phyloP scores from a whole-genome alignment of 2,113 vertebrate species.

The Paraplagusia blochii region DNA sequence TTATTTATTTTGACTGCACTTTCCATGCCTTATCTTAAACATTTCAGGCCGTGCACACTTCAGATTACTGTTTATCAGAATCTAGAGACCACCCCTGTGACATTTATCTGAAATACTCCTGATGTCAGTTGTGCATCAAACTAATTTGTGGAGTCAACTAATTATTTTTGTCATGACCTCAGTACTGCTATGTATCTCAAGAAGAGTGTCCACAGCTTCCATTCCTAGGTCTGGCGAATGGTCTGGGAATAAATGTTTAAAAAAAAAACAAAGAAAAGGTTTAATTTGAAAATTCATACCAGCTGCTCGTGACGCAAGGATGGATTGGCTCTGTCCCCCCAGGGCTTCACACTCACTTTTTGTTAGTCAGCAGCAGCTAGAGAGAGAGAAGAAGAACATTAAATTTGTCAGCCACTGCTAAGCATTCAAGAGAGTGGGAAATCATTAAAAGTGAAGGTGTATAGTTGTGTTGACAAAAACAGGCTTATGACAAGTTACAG shows the following conservation, averaged over 20 bases:
- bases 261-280: constrained; percentile 48
- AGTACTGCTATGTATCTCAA: constrained; percentile 25
- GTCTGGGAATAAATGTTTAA: constrained; percentile 61
- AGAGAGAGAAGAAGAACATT: constrained; percentile 1
- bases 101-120: constrained; percentile 24
- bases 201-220: constrained; percentile 55
- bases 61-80: constrained; percentile 25
- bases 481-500: constrained; percentile 44
- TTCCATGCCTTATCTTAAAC: too few species aligned
- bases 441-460: constrained; percentile 4
- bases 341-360: constrained; percentile 47
- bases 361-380: constrained; percentile 43
- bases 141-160: constrained; percentile 45
- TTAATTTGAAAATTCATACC: constrained; percentile 66
- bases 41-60: constrained; percentile 22
- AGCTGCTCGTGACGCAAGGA: constrained; percentile 59
- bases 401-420: constrained; percentile 1
- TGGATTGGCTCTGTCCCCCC: constrained; percentile 58
- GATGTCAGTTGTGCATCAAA: constrained; percentile 53
- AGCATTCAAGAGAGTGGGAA: background rate
- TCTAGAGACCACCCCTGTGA: constrained; percentile 55
- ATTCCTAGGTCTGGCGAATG: constrained; percentile 41
- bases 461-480: constrained; percentile 34
- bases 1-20: background rate
- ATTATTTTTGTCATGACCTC: constrained; percentile 59